phyloP scores from a whole-genome alignment of 1,140 invertebrate genomes.

The Pachypeltis micranthus region DNA sequence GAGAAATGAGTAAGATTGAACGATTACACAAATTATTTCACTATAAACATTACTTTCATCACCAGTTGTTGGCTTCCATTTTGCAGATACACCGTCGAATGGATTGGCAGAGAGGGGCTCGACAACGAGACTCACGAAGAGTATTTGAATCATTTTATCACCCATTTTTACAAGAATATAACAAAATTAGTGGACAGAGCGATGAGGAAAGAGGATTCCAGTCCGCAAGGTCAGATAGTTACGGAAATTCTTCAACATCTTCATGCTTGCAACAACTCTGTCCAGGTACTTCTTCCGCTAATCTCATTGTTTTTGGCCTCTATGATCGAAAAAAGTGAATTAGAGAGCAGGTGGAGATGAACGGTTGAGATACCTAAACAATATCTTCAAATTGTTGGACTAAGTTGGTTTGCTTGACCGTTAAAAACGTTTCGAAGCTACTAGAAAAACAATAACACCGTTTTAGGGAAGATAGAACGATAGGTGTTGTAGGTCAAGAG shows the following conservation, averaged over 20 bases:
- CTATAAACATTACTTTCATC: background rate
- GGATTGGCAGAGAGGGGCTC: conserved; percentile 90
- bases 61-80: background rate
- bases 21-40: background rate
- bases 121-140: conserved; percentile 85
- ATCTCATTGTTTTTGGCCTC: too few relatives aligned
- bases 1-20: background rate
- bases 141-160: conserved; percentile 90
- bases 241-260: conserved; percentile 94
- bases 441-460: too few relatives aligned
- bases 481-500: too few relatives aligned
- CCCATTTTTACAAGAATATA: conserved; percentile 90
- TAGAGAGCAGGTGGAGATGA: too few relatives aligned
- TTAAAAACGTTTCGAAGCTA: too few relatives aligned
- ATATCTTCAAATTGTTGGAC: too few relatives aligned
- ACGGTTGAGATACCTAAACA: too few relatives aligned
- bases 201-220: conserved; percentile 90
- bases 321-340: too few relatives aligned
- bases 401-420: too few relatives aligned
- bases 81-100: conserved; percentile 83
- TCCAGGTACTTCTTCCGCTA: too few relatives aligned
- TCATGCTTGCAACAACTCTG: conserved; percentile 92
- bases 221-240: conserved; percentile 83
- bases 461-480: too few relatives aligned
- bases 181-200: conserved; percentile 83